Percentiles rank a stretch among this genome's conserved stretches.
Conservation (phyloP, 2,113 vertebrate genomes). For the Periophthalmus modestus region DNA sequence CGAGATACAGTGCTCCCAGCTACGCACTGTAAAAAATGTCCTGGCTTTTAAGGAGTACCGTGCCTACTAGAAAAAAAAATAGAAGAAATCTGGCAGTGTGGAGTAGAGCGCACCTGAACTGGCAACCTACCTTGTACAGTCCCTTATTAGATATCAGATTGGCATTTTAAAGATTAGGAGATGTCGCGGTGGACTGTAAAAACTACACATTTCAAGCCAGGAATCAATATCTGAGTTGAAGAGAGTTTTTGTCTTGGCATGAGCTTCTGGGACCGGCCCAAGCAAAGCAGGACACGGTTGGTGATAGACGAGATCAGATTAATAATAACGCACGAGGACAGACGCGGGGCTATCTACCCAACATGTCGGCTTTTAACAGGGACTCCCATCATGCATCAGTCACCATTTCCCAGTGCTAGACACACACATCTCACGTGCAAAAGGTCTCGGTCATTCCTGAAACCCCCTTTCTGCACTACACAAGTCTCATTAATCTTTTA, state of each 20-base stretch:
- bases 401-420: slow-evolving; percentile 24
- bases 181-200: slow-evolving; percentile 61
- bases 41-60: neutral
- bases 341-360: slow-evolving; percentile 41
- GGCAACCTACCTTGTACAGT: slow-evolving; percentile 46
- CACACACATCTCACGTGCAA: slow-evolving; percentile 27
- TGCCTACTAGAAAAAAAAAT: slow-evolving; percentile 15
- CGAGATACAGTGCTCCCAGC: slow-evolving; percentile 43
- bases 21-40: slow-evolving; percentile 15
- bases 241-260: slow-evolving; percentile 34
- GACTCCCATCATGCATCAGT: slow-evolving; percentile 38
- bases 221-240: slow-evolving; percentile 54
- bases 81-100: slow-evolving; percentile 24
- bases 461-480: slow-evolving; percentile 48
- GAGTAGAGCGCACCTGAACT: slow-evolving; percentile 51
- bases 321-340: slow-evolving; percentile 56
- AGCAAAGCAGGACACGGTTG: slow-evolving; percentile 11
- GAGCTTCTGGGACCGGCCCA: slow-evolving; percentile 39
- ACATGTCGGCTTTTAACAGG: slow-evolving; percentile 41
- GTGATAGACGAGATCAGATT: slow-evolving; percentile 47
- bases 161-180: slow-evolving; percentile 68
- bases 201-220: slow-evolving; percentile 53
- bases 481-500: slow-evolving; percentile 71
- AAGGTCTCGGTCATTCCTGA: slow-evolving; percentile 55
- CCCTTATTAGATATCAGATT: slow-evolving; percentile 64